Conservation (phyloP, 2,888 invertebrate species). For the Archips crataeganus region DNA sequence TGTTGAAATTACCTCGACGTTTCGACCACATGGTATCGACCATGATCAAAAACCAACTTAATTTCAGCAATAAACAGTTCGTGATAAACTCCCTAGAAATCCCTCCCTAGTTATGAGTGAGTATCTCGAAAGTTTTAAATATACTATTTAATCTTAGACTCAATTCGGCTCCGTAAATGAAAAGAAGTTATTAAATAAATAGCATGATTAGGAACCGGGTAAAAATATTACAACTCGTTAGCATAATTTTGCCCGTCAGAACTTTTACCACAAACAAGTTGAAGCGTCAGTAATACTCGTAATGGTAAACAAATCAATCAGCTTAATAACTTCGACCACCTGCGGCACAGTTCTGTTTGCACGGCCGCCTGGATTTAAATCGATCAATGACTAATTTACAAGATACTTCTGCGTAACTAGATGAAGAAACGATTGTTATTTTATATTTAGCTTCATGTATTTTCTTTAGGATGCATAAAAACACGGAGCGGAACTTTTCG, state of each 20-base stretch:
- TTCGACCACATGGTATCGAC: too few relatives aligned
- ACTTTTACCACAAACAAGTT: conserved; percentile 29
- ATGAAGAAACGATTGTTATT: not conserved
- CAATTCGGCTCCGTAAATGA: too few relatives aligned
- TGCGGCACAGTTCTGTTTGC: conserved; percentile 28
- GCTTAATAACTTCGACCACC: conserved; percentile 22
- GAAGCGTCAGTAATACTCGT: conserved; percentile 24
- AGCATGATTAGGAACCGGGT: not conserved
- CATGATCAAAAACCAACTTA: too few relatives aligned
- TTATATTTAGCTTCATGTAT: not conserved
- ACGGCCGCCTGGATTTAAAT: not conserved
- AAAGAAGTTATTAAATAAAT: not conserved
- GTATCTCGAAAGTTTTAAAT: too few relatives aligned
- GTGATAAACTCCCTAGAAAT: too few relatives aligned
- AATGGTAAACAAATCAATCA: conserved; percentile 41
- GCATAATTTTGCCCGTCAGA: conserved; percentile 27
- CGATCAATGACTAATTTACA: conserved; percentile 13
- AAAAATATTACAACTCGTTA: not conserved
- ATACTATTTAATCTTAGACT: too few relatives aligned
- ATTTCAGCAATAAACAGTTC: too few relatives aligned
- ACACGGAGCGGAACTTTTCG: too few relatives aligned
- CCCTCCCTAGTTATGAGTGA: too few relatives aligned
- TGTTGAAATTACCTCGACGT: too few relatives aligned
- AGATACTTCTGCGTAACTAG: not conserved
- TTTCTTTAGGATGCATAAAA: too few relatives aligned